Evolutionary conservation across 2,113 vertebrate species (phyloP), one percentile per base, ranked within the genome.

Genomic region (Triplophysa siluroides): DNA sequence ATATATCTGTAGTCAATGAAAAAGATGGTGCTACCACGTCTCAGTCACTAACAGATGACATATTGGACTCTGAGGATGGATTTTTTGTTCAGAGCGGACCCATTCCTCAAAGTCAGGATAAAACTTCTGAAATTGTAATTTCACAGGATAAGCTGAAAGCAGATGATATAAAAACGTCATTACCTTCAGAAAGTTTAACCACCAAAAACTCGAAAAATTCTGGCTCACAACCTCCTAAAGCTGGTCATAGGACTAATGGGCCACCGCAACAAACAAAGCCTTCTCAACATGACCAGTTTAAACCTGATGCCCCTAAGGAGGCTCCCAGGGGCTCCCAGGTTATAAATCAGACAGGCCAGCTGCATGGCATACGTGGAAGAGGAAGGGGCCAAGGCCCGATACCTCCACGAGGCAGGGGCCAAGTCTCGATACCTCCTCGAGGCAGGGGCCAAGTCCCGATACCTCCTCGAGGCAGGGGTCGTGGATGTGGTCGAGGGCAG

Each of bases 1-100:
- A 84, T 68, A 83, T 85, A 64, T 33, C 33, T 29, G 79, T 81
- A 63, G 85, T 52, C 6, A 64, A 68, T 62, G 8, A 78, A 1
- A 77, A 64, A 26, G 33, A 14, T 2, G 78, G 71, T 19, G 16
- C 0, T n/a, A 54, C 26, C 1, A 79, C 82, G 26, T 13, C 1
- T n/a, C 75, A 80, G 11, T 24, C 52, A 50, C 50, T 92, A 81
- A 83, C 89, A n/a, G 90, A 92, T 76, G 92, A 93, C 50, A 83
- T 83, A 41, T 41, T 93, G 62, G 86, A 92, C 23, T 84, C 80
- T 65, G 76, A 19, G 29, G 87, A 85, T 9, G 87, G 86, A 1
- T 93, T 94, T 84, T 94, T 94, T 88, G 80, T 93, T 18, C 92
- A 88, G 80, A 87, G 62, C 63, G 92, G 90, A 67, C 92, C 93